Conservation (phyloP, 2,113 vertebrate genomes). For the Hemibagrus wyckioides region DNA sequence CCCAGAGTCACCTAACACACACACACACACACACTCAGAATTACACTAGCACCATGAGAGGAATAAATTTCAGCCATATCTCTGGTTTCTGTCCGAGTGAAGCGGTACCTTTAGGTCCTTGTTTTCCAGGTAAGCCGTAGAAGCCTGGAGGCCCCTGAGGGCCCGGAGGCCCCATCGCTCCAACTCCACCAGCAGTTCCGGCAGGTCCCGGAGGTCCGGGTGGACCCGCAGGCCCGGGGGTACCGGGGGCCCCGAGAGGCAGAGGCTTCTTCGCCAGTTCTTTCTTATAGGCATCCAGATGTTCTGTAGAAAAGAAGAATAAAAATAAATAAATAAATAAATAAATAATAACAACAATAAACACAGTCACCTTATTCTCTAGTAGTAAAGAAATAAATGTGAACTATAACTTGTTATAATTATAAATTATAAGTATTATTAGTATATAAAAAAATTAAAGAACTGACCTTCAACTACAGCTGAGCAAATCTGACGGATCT, state of each 20-base stretch:
- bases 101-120: constrained; percentile 73
- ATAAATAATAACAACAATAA: neutral
- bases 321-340: neutral
- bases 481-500: constrained; percentile 75
- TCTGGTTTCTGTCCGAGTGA: neutral
- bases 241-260: constrained; percentile 68
- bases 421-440: neutral
- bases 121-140: constrained; percentile 73
- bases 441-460: neutral
- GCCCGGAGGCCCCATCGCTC: constrained; percentile 65
- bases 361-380: neutral
- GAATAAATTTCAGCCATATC: neutral
- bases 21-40: neutral
- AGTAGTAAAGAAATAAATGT: neutral
- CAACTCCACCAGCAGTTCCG: constrained; percentile 65
- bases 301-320: constrained; percentile 61
- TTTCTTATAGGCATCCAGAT: constrained; percentile 74
- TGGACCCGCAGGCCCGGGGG: constrained; percentile 67
- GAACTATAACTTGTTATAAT: neutral
- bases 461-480: constrained; percentile 73
- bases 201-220: constrained; percentile 68
- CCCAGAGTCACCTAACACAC: constrained; percentile 68
- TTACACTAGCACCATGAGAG: neutral
- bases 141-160: constrained; percentile 73
- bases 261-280: constrained; percentile 72